These are phyloP conservation scores for Ginglymostoma cirratum DNA, from an alignment of 2,113 vertebrate species.

Conservation along the genomic window DNA sequence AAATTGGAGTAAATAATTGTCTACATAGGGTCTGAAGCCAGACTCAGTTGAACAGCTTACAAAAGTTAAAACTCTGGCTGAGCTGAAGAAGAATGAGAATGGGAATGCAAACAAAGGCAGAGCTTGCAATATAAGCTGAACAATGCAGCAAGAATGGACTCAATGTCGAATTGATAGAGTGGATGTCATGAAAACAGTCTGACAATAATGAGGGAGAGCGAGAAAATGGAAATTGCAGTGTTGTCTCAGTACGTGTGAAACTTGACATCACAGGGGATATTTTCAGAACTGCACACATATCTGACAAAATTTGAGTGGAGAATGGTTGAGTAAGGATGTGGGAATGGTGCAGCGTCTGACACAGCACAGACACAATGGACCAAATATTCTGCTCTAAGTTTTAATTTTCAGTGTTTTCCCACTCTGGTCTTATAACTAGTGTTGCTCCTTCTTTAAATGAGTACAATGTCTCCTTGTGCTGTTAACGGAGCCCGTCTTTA, in stretches of 20 bases:
- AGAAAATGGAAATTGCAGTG: background rate
- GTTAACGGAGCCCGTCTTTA: background rate
- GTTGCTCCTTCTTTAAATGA: background rate
- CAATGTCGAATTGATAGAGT: background rate
- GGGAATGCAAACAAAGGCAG: background rate
- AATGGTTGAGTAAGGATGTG: background rate
- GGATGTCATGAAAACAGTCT: background rate
- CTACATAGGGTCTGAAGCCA: background rate
- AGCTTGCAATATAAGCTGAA: background rate
- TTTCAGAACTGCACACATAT: background rate
- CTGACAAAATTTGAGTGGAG: background rate
- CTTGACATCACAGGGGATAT: background rate
- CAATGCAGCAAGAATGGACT: background rate
- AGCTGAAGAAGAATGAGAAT: background rate
- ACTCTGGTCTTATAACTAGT: background rate
- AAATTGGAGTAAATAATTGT: too few relatives aligned
- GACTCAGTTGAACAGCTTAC: background rate
- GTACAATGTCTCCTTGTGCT: too few relatives aligned
- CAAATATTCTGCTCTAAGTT: too few relatives aligned
- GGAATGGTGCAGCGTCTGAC: too few relatives aligned
- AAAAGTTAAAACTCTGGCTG: background rate
- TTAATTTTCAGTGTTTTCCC: background rate
- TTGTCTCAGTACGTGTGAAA: background rate
- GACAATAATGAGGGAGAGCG: background rate
- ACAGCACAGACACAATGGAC: too few relatives aligned